Base-by-base conservation (phyloP, 2,113 vertebrate species). In the Ornithorhynchus anatinus region DNA sequence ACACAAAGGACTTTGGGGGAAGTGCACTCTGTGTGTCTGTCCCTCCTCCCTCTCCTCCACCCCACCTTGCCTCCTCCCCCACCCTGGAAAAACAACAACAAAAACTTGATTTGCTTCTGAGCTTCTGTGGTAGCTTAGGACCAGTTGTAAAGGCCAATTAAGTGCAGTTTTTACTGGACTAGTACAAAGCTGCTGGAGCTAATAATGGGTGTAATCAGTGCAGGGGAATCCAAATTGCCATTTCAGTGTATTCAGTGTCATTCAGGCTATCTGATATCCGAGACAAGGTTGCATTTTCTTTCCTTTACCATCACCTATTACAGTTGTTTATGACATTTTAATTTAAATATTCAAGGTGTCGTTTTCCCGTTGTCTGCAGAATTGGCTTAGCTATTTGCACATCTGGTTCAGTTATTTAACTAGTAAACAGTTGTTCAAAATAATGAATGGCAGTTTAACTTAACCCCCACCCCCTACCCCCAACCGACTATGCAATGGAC, bases 261-360 rank as follows among this genome's bases (percentile, higher is more conserved):
- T 86, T 59, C 58, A 86, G 81, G 67, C 48, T 51, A 85, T 57
- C 64, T 40, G 5, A 56, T 17, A 2, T 70, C 62, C 45, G 48
- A 59, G 68, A 81, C 66, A 62, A 80, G 79, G 67, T 77, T 59
- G 59, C 63, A 72, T 78, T 42, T 85, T 86, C 62, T 86, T 80
- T 81, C 61, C 75, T 88, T 43, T 45, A 29, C 1, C 64, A 53
- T 66, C 33, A n/a, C 66, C 42, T 48, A 22, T 33, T 33, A 32
- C 60, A 51, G 40, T 52, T 58, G 53, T 59, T 72, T 60, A 40
- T 69, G 40, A 69, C 66, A 59, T 70, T 85, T 85, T 74, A 74
- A 60, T 69, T 66, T 54, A 78, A 81, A 19, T 56, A 36, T 70
- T 59, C 32, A 43, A 50, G n/a, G 68, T 81, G 45, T 74, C 84